A percentile compares a stretch with the other conserved stretches of the same genome.
Evolutionary conservation across 2,113 vertebrate species (phyloP).

Genomic region (Sapayoa aenigma): DNA sequence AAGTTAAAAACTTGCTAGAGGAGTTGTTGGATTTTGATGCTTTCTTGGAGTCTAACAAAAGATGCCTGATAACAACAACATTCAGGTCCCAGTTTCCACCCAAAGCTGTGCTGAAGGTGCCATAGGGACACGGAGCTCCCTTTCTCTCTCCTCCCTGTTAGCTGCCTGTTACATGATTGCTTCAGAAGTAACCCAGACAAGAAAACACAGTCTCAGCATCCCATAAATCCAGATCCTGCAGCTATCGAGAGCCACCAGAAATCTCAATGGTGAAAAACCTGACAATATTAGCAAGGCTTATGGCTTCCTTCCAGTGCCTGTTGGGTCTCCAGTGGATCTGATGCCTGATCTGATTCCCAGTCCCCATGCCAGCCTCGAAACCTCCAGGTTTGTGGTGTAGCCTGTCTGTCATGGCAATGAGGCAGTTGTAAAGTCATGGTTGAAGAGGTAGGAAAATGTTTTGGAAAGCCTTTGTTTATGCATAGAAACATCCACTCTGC

Average conservation of each 20-base stretch:
- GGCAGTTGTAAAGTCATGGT: not conserved
- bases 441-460: not conserved
- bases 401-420: not conserved
- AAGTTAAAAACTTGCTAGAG: not conserved
- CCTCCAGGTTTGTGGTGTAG: not conserved
- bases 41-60: not conserved
- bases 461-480: not conserved
- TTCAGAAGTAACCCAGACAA: not conserved
- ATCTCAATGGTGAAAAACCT: not conserved
- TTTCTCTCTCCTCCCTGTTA: not conserved
- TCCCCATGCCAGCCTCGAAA: not conserved
- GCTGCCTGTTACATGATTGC: not conserved
- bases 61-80: not conserved
- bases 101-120: not conserved
- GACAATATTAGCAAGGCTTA: not conserved
- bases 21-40: not conserved
- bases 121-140: accelerated
- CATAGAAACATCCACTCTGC: not conserved
- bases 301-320: not conserved
- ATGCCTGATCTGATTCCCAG: not conserved
- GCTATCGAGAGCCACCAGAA: not conserved
- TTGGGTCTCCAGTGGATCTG: not conserved
- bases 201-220: not conserved
- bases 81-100: not conserved
- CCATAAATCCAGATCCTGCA: not conserved